Conservation (phyloP, 2,113 vertebrate genomes). For the Acrocephalus arundinaceus region DNA sequence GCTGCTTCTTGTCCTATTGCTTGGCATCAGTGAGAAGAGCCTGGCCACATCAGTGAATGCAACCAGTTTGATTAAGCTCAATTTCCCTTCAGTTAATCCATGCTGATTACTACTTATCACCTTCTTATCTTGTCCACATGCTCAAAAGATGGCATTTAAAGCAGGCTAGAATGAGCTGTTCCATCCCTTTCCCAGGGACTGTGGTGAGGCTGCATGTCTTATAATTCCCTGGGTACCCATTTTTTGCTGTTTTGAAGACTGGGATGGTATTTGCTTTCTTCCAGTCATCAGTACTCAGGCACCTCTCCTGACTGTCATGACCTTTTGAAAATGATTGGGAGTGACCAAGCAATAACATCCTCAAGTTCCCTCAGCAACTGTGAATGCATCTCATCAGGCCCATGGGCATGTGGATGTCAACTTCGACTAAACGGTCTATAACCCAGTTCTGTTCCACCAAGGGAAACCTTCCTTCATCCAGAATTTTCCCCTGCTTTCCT, state of each 20-base stretch:
- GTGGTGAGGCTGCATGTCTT: neutral
- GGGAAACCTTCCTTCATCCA: neutral
- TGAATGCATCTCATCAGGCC: neutral
- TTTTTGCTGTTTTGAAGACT: neutral
- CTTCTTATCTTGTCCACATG: neutral
- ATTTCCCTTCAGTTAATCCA: neutral
- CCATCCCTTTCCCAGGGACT: too few relatives aligned
- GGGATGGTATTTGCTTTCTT: neutral
- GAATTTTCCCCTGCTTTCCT: neutral
- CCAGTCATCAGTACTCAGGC: neutral
- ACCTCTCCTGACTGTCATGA: neutral
- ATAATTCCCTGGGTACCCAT: neutral
- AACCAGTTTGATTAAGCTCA: neutral
- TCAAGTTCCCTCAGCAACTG: neutral
- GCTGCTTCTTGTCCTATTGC: neutral
- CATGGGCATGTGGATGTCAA: neutral
- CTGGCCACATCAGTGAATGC: neutral
- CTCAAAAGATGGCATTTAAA: neutral
- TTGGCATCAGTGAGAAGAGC: neutral
- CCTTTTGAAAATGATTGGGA: neutral
- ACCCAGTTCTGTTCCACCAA: neutral
- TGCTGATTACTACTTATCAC: neutral
- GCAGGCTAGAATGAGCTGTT: neutral
- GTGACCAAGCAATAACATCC: neutral
- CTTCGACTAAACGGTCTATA: neutral